Conservation (phyloP, 2,888 invertebrate genomes). For the Ormyrus pomaceus region DNA sequence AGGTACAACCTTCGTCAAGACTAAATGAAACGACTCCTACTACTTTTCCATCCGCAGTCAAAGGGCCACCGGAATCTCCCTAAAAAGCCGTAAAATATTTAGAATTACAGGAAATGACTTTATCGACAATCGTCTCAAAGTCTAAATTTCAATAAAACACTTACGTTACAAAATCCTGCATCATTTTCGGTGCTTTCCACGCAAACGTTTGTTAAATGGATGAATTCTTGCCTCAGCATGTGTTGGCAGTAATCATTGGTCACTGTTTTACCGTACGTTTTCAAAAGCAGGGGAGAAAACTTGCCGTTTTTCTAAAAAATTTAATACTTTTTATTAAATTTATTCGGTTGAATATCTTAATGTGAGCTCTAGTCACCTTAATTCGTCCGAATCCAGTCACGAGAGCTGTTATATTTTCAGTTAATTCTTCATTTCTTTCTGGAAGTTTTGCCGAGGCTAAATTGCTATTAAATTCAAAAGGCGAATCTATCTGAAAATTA, state of each 20-base stretch:
- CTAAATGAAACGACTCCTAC: background rate
- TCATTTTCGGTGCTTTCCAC: background rate
- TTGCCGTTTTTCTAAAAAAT: background rate
- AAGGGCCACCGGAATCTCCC: conserved; percentile 4
- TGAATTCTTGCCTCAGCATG: too few species aligned
- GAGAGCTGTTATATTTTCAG: background rate
- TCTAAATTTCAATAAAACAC: background rate
- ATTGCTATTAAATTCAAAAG: background rate
- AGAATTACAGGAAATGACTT: background rate
- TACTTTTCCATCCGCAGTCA: background rate
- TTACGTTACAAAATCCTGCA: conserved; percentile 1
- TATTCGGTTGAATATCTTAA: background rate
- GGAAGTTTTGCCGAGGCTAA: background rate
- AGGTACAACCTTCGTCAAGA: background rate
- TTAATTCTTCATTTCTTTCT: background rate
- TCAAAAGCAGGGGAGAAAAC: background rate
- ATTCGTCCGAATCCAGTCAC: background rate
- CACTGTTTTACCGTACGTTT: too few species aligned
- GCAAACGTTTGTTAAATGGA: background rate
- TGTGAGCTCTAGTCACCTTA: background rate
- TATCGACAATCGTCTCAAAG: too few species aligned
- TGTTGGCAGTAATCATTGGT: background rate
- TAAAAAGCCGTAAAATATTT: background rate
- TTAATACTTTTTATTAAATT: background rate
- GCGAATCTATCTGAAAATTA: background rate